A percentile compares a stretch with the other conserved stretches of the same genome.
phyloP scores from a whole-genome alignment of 2,113 vertebrate genomes.

The Mormyrus lacerda region DNA sequence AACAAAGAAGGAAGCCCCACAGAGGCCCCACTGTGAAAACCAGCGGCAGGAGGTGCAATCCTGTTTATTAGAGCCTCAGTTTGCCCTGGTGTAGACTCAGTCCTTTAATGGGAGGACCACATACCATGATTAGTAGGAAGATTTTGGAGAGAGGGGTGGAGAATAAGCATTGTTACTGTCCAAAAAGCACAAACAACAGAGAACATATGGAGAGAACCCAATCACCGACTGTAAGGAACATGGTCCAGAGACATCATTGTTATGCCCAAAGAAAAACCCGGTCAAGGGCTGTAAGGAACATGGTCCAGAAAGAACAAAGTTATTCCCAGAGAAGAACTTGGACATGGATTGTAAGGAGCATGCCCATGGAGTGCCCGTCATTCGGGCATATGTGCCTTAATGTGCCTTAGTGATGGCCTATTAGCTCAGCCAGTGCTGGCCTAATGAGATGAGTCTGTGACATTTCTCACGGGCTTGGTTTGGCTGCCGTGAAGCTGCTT shows the following conservation, averaged over 20 bases:
- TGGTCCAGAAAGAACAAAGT: not conserved
- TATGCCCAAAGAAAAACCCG: not conserved
- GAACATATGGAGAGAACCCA: not conserved
- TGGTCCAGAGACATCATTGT: not conserved
- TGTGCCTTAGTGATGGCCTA: not conserved
- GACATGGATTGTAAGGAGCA: not conserved
- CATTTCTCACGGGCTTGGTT: not conserved
- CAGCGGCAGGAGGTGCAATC: not conserved
- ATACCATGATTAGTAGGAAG: not conserved
- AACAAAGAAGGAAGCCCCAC: too few species aligned
- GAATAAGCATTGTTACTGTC: not conserved
- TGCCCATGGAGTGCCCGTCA: not conserved
- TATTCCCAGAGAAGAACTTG: not conserved
- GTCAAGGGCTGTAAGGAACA: not conserved
- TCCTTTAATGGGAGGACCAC: not conserved
- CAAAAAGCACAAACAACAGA: not conserved
- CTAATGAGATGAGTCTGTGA: not conserved
- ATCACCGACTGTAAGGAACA: not conserved
- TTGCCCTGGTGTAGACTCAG: not conserved
- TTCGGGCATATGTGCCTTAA: not conserved
- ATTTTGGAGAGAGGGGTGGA: not conserved
- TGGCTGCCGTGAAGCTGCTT: not conserved
- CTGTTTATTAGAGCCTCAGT: not conserved
- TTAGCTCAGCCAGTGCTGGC: not conserved
- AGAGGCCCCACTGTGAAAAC: not conserved